These are phyloP conservation scores for Misgurnus anguillicaudatus DNA, from an alignment of 2,113 vertebrate genomes.

Conservation along the genomic window DNA sequence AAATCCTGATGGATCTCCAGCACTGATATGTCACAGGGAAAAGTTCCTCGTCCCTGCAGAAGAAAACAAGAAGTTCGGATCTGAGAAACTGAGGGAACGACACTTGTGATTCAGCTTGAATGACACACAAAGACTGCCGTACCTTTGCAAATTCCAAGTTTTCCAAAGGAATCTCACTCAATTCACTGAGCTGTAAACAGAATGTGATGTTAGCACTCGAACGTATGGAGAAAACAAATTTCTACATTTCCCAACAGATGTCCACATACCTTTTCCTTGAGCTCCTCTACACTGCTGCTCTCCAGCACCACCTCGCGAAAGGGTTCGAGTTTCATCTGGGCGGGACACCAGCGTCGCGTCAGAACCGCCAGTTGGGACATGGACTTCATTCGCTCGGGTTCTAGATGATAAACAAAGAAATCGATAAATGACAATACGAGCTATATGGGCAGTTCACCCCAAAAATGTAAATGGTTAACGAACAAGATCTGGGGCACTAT, in stretches of 20 bases:
- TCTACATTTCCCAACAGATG: not conserved
- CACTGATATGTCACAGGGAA: slow-evolving; percentile 97
- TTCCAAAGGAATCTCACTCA: slow-evolving; percentile 87
- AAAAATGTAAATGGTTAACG: too few relatives aligned
- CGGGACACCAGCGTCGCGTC: slow-evolving; percentile 87
- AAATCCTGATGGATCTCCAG: slow-evolving; percentile 98
- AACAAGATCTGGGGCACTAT: too few relatives aligned
- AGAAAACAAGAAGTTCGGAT: slow-evolving; percentile 24
- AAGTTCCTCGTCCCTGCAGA: slow-evolving; percentile 91
- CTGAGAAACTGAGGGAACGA: not conserved
- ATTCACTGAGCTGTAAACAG: slow-evolving; percentile 84
- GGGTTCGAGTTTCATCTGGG: slow-evolving; percentile 87
- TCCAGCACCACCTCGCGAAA: slow-evolving; percentile 96
- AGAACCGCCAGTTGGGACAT: slow-evolving; percentile 96
- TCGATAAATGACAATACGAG: not conserved
- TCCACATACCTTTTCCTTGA: slow-evolving; percentile 88
- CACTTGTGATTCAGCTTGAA: not conserved
- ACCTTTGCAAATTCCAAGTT: slow-evolving; percentile 98
- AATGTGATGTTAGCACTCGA: slow-evolving; percentile 12
- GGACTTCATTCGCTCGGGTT: slow-evolving; percentile 95
- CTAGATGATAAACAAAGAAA: slow-evolving; percentile 64
- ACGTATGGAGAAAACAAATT: not conserved
- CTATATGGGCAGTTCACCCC: not conserved
- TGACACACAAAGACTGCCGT: slow-evolving; percentile 44
- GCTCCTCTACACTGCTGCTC: slow-evolving; percentile 93